Evolutionary conservation across 1,140 invertebrate species (phyloP).

Genomic region (Aphelenchoides fujianensis): DNA sequence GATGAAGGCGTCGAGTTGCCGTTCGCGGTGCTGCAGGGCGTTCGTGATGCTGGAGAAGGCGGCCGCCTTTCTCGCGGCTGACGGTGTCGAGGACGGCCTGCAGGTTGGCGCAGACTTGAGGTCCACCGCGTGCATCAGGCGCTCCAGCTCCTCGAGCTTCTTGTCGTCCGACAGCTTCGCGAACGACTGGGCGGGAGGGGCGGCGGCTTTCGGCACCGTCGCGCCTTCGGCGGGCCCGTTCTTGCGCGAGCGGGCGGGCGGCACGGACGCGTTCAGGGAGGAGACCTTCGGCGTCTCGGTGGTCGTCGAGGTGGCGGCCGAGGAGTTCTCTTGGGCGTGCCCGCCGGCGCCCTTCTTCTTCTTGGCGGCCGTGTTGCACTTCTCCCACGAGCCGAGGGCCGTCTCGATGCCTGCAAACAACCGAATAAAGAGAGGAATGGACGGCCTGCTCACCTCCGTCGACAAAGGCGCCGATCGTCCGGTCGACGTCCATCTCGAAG

Average conservation of each 20-base stretch:
- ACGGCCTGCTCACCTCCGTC: conserved; percentile 15
- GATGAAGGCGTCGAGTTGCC: conserved; percentile 30
- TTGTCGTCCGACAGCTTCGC: not conserved
- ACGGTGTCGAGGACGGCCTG: no score
- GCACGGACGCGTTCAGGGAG: conserved; percentile 5
- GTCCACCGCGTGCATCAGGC: not conserved
- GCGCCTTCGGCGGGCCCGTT: conserved; percentile 17
- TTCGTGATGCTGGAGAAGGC: not conserved
- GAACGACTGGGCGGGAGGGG: conserved; percentile 8
- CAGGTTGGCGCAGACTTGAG: conserved; percentile 10
- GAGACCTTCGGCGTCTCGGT: conserved; percentile 23
- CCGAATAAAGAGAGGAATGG: conserved; percentile 9
- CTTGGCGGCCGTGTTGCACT: conserved; percentile 29
- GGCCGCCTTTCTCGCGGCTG: conserved; percentile 14
- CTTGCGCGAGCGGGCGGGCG: conserved; percentile 2
- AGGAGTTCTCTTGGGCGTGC: not conserved
- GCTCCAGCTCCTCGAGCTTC: not conserved
- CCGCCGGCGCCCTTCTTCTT: conserved; percentile 45
- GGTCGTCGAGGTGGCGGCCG: conserved; percentile 17
- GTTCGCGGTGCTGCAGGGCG: conserved; percentile 30
- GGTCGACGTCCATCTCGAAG: conserved; percentile 56
- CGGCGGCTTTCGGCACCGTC: conserved; percentile 22
- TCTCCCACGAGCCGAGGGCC: conserved; percentile 52
- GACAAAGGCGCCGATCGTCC: conserved; percentile 55
- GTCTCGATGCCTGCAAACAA: conserved; percentile 31